These are phyloP conservation scores for Coelopa pilipes DNA, from an alignment of 2,888 invertebrate species.

Conservation along the genomic window DNA sequence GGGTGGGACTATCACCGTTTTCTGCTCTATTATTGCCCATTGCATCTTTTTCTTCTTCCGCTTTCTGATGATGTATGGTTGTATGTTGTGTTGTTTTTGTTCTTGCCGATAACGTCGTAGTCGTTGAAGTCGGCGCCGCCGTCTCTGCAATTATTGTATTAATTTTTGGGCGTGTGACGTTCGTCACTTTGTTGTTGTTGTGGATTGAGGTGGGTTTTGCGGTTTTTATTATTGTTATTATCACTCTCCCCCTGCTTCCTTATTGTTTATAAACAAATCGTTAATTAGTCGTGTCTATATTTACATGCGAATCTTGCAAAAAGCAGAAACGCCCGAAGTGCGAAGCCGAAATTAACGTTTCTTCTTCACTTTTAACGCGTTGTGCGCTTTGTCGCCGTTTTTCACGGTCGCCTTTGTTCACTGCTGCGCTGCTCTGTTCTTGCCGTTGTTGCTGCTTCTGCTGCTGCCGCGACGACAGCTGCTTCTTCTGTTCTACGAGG, in stretches of 20 bases:
- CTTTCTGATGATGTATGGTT: neutral
- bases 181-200: neutral
- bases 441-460: neutral
- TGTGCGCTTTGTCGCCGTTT: neutral
- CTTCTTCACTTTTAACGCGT: neutral
- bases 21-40: constrained; percentile 13
- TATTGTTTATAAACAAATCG: constrained; percentile 34
- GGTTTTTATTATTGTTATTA: neutral
- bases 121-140: too few species aligned
- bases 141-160: too few species aligned
- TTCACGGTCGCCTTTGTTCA: neutral
- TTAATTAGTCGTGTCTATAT: constrained; percentile 25
- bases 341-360: neutral
- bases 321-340: neutral
- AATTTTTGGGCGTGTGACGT: constrained; percentile 32
- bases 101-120: neutral
- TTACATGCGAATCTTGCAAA: neutral
- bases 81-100: constrained; percentile 12
- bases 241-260: neutral
- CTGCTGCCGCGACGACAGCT: constrained; percentile 19
- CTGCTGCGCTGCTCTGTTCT: too few species aligned
- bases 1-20: constrained; percentile 9
- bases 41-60: constrained; percentile 19
- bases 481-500: neutral
- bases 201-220: constrained; percentile 11